These are phyloP conservation scores for Jacana jacana DNA, from an alignment of 2,113 vertebrate genomes.

Conservation along the genomic window DNA sequence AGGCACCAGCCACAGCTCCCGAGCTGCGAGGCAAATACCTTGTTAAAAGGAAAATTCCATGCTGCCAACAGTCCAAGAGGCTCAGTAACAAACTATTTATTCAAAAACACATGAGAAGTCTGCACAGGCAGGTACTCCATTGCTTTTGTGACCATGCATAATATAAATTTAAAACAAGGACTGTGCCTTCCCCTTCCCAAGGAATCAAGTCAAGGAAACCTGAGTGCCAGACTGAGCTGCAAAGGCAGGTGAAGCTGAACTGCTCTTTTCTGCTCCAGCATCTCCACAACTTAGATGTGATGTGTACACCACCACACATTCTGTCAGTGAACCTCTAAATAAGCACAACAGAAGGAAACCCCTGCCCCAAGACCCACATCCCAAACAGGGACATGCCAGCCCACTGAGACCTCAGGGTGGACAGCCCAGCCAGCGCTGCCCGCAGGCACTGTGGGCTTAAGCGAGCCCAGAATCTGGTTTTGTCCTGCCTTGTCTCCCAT, in stretches of 20 bases:
- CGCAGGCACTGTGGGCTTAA: not conserved
- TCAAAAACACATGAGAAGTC: not conserved
- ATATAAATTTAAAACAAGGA: not conserved
- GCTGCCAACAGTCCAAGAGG: not conserved
- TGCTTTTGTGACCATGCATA: not conserved
- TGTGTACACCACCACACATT: not conserved
- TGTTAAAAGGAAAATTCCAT: not conserved
- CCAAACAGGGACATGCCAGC: not conserved
- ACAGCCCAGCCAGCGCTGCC: not conserved
- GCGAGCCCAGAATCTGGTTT: rapidly evolving
- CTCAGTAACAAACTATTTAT: not conserved
- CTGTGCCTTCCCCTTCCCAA: not conserved
- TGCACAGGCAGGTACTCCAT: not conserved
- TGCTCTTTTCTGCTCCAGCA: not conserved
- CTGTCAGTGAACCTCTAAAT: not conserved
- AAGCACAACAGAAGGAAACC: not conserved
- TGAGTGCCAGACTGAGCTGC: not conserved
- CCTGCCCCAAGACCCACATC: not conserved
- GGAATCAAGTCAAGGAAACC: not conserved
- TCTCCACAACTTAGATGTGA: rapidly evolving
- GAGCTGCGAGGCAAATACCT: rapidly evolving
- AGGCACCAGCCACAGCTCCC: not conserved
- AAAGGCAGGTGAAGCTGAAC: not conserved
- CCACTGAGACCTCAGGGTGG: rapidly evolving
- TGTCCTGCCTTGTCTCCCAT: not conserved